These are phyloP conservation scores for Perccottus glenii DNA, from an alignment of 2,113 vertebrate species.

Conservation along the genomic window DNA sequence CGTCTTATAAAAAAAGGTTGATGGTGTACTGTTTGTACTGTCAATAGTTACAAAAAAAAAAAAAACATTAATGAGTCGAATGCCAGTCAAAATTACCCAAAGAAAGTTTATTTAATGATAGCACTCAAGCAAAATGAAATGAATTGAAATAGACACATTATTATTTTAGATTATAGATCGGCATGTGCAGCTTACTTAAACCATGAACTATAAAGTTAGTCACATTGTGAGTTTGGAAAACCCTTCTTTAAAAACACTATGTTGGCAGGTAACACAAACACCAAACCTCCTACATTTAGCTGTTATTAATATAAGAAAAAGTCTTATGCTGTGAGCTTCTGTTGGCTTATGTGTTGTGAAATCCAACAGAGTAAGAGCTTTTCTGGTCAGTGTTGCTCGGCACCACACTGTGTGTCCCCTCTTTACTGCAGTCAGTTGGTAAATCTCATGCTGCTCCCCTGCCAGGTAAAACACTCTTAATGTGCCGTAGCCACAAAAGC, in stretches of 20 bases:
- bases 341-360: slow-evolving; percentile 13
- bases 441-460: slow-evolving; percentile 13
- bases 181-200: too few relatives aligned
- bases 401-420: neutral
- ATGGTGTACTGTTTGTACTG: too few relatives aligned
- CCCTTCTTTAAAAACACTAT: neutral
- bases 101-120: too few relatives aligned
- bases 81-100: too few relatives aligned
- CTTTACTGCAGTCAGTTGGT: neutral
- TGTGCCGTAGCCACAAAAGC: slow-evolving; percentile 18
- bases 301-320: neutral
- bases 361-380: slow-evolving; percentile 14
- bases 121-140: too few relatives aligned
- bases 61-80: too few relatives aligned
- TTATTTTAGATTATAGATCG: too few relatives aligned
- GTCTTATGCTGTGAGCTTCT: neutral
- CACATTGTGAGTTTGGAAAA: too few relatives aligned
- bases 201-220: too few relatives aligned
- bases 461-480: slow-evolving; percentile 37
- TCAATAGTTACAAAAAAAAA: too few relatives aligned
- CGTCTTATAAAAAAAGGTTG: too few relatives aligned
- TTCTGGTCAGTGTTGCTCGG: slow-evolving; percentile 18
- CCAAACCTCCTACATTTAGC: neutral
- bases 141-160: too few relatives aligned
- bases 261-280: neutral